Conservation (phyloP, 2,113 vertebrate genomes). For the Apistogramma diplotaenia region DNA sequence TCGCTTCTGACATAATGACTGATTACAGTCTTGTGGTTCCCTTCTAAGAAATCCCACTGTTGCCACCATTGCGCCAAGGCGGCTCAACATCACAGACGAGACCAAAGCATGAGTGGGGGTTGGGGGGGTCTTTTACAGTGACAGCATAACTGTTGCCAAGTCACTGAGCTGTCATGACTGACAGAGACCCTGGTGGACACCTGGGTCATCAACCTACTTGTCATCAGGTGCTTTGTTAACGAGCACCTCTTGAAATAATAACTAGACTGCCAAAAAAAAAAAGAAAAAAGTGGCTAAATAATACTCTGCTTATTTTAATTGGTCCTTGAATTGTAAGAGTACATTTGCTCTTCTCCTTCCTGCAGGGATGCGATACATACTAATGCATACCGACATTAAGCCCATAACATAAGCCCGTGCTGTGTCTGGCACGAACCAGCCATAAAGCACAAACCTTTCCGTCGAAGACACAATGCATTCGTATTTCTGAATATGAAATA, state of each 20-base stretch:
- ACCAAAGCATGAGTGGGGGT: background rate
- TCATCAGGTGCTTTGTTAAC: constrained; percentile 48
- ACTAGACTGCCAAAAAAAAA: background rate
- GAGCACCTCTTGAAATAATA: background rate
- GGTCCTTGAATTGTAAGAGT: background rate
- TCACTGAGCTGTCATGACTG: constrained; percentile 45
- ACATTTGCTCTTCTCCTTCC: background rate
- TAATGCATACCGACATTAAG: constrained; percentile 29
- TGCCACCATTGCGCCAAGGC: constrained; percentile 35
- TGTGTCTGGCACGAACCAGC: background rate
- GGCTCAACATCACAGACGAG: constrained; percentile 49
- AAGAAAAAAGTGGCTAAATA: background rate
- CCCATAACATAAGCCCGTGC: constrained; percentile 12
- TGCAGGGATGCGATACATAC: background rate
- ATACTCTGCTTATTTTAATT: background rate
- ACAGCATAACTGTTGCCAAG: constrained; percentile 42
- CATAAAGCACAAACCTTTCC: background rate
- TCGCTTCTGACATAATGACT: constrained; percentile 89
- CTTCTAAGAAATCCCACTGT: constrained; percentile 83
- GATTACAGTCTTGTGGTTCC: constrained; percentile 84
- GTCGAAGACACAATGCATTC: background rate
- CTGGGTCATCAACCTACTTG: constrained; percentile 35
- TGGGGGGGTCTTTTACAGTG: constrained; percentile 13
- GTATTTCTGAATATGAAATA: background rate
- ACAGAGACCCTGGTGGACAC: constrained; percentile 38